Conservation (phyloP, 2,888 invertebrate species). For the Torymus aiolomorphi region DNA sequence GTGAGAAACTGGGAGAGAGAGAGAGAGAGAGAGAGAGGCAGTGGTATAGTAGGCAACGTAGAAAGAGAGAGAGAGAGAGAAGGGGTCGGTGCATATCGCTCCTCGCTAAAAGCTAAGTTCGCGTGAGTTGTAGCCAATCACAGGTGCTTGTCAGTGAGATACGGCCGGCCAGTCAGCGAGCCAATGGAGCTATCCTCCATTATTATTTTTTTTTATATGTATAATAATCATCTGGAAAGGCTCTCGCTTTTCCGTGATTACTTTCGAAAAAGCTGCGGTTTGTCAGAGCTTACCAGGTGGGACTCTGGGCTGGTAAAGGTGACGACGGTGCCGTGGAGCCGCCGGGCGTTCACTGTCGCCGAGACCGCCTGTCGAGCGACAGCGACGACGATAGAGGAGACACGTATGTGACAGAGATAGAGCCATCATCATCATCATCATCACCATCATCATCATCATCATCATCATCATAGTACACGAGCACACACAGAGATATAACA, state of each 20-base stretch:
- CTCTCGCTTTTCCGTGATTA: conserved; percentile 44
- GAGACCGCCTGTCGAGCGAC: conserved; percentile 29
- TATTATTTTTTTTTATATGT: background rate
- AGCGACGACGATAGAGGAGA: conserved; percentile 37
- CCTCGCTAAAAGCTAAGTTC: conserved; percentile 73
- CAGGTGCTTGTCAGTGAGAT: conserved; percentile 65
- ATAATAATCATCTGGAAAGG: conserved; percentile 45
- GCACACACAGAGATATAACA: conserved; percentile 59
- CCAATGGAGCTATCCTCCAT: conserved; percentile 65
- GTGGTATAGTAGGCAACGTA: background rate
- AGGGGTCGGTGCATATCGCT: conserved; percentile 71
- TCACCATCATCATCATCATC: background rate
- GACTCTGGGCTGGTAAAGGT: conserved; percentile 81
- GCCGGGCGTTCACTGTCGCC: conserved; percentile 69
- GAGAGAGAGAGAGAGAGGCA: background rate
- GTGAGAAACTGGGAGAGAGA: background rate
- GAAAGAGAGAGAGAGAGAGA: background rate
- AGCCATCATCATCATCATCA: conserved; percentile 1
- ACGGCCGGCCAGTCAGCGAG: conserved; percentile 69
- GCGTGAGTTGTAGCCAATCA: conserved; percentile 64
- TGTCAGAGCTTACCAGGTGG: conserved; percentile 77
- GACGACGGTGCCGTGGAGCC: conserved; percentile 76
- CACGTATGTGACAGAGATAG: background rate
- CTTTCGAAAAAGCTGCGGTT: conserved; percentile 59
- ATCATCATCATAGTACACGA: conserved; percentile 61